phyloP scores from a whole-genome alignment of 1,140 invertebrate genomes.

The Argopecten irradians region DNA sequence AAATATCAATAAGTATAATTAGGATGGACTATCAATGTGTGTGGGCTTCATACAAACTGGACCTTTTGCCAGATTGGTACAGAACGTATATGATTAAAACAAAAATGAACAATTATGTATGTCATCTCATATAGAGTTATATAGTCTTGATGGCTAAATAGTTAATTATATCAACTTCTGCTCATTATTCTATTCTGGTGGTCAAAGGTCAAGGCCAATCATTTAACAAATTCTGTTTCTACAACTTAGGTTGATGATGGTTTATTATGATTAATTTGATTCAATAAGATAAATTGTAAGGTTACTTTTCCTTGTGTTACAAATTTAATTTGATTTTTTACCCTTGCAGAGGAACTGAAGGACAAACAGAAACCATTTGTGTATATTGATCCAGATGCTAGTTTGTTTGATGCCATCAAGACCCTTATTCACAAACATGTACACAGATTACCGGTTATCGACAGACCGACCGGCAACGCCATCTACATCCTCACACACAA shows the following conservation, averaged over 20 bases:
- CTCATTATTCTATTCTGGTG: too few relatives aligned
- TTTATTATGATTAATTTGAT: background rate
- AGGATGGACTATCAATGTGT: too few relatives aligned
- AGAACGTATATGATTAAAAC: too few relatives aligned
- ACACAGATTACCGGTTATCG: slow-evolving; percentile 96
- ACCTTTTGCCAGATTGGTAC: too few relatives aligned
- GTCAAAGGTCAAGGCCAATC: too few relatives aligned
- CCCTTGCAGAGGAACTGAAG: slow-evolving; percentile 71
- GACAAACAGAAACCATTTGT: slow-evolving; percentile 73
- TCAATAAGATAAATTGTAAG: background rate
- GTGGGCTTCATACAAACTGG: too few relatives aligned
- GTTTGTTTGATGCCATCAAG: slow-evolving; percentile 93
- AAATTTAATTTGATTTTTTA: background rate
- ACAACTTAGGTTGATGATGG: background rate
- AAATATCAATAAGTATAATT: too few relatives aligned
- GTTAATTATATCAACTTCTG: too few relatives aligned
- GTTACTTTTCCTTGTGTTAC: background rate
- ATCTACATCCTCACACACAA: slow-evolving; percentile 99
- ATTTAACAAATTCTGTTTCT: too few relatives aligned
- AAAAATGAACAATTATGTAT: too few relatives aligned
- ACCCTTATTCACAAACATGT: slow-evolving; percentile 94
- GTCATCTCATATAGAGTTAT: too few relatives aligned
- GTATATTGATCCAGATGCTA: slow-evolving; percentile 75
- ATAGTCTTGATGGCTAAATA: too few relatives aligned
- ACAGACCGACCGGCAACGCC: slow-evolving; percentile 95